phyloP scores from a whole-genome alignment of 2,113 vertebrate species.

The Esox niger region DNA sequence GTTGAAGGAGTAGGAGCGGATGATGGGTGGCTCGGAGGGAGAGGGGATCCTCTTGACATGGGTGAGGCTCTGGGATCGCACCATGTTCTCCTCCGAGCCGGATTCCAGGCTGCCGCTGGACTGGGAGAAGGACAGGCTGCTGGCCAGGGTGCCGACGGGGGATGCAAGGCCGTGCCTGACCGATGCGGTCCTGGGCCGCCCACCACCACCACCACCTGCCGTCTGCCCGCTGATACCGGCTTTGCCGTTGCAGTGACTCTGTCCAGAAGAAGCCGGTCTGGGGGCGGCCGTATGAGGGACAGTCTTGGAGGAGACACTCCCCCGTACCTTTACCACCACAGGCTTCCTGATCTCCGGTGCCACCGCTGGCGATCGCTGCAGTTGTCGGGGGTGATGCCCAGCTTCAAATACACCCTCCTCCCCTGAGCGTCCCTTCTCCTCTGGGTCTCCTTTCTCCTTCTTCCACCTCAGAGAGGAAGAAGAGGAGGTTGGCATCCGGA shows the following conservation, averaged over 20 bases:
- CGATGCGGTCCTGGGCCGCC: not conserved
- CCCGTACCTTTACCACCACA: not conserved
- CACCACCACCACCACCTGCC: conserved; percentile 15
- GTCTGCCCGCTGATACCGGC: not conserved
- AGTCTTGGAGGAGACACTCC: conserved; percentile 41
- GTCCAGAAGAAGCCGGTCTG: not conserved
- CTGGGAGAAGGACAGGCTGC: conserved; percentile 75
- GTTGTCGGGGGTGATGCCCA: conserved; percentile 20
- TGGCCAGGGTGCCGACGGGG: conserved; percentile 69
- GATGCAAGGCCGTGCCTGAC: conserved; percentile 32
- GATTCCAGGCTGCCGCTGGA: conserved; percentile 79
- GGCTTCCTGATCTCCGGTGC: conserved; percentile 33
- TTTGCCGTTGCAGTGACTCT: conserved; percentile 24
- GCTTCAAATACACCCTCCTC: conserved; percentile 11
- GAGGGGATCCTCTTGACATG: conserved; percentile 82
- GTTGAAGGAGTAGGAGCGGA: conserved; percentile 81
- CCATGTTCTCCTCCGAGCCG: conserved; percentile 74
- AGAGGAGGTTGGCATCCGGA: conserved; percentile 43
- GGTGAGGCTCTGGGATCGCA: conserved; percentile 89
- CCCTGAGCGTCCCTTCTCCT: conserved; percentile 40
- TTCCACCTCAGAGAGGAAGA: conserved; percentile 78
- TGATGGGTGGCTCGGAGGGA: conserved; percentile 61
- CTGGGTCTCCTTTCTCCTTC: conserved; percentile 65
- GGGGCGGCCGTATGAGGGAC: not conserved
- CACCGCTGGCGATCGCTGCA: not conserved